A percentile compares a stretch with the other conserved stretches of the same genome.
phyloP scores from a whole-genome alignment of 2,888 invertebrate species.

The Petrolisthes cinctipes region DNA sequence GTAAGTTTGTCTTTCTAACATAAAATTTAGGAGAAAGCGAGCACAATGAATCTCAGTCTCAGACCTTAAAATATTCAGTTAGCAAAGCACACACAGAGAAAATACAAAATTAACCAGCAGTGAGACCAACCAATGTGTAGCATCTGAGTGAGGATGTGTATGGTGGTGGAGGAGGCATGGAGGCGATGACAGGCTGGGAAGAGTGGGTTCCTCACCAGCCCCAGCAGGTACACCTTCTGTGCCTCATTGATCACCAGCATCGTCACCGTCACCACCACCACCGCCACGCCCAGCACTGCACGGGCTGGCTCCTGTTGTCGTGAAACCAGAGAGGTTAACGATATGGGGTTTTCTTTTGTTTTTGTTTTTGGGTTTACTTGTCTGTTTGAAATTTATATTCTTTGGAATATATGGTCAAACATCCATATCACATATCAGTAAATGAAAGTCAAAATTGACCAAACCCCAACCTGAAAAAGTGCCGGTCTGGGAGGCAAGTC shows the following conservation, averaged over 20 bases:
- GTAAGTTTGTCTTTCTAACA: no score
- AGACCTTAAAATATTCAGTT: no score
- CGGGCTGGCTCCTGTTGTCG: conserved; percentile 33
- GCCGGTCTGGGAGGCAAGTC: conserved; percentile 26
- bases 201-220: conserved; percentile 40
- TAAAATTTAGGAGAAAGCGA: no score
- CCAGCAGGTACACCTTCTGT: conserved; percentile 51
- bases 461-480: conserved; percentile 32
- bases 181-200: conserved; percentile 11
- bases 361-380: background rate
- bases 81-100: no score
- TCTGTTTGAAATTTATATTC: background rate
- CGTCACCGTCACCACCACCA: conserved; percentile 24
- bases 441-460: background rate
- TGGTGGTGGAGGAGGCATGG: conserved; percentile 5
- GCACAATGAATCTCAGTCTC: no score
- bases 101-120: no score
- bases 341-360: background rate
- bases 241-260: conserved; percentile 42
- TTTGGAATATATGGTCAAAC: background rate
- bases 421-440: background rate
- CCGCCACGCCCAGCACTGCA: conserved; percentile 21
- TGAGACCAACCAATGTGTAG: conserved; percentile 29
- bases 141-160: conserved; percentile 25
- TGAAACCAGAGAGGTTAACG: background rate